A percentile compares a stretch with the other conserved stretches of the same genome.
phyloP scores from a whole-genome alignment of 2,888 invertebrate species.

The Eupithecia subumbrata region DNA sequence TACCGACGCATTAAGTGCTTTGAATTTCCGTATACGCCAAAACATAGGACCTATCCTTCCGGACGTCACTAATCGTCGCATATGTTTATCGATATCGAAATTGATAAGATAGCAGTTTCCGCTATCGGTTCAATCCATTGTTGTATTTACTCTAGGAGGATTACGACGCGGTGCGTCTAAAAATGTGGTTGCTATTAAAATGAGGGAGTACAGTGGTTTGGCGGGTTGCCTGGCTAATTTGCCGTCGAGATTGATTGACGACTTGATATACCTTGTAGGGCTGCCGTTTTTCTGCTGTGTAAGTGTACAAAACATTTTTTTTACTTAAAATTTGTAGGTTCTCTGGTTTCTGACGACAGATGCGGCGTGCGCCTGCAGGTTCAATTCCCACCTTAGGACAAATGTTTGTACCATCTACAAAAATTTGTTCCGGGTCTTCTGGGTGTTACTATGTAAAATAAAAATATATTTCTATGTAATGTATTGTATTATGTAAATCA shows the following conservation, averaged over 20 bases:
- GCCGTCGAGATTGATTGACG: slow-evolving; percentile 54
- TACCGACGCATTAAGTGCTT: neutral
- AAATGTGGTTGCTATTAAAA: slow-evolving; percentile 56
- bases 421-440: too few species aligned
- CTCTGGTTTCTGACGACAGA: too few species aligned
- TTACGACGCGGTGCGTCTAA: slow-evolving; percentile 45
- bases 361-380: too few species aligned
- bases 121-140: slow-evolving; percentile 59
- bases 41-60: slow-evolving; percentile 31
- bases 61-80: slow-evolving; percentile 48
- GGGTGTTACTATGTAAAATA: too few species aligned
- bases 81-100: slow-evolving; percentile 68
- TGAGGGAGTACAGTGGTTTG: slow-evolving; percentile 56
- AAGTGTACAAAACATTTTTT: slow-evolving; percentile 47
- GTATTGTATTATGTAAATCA: too few species aligned
- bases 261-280: slow-evolving; percentile 50
- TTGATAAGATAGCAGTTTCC: slow-evolving; percentile 71
- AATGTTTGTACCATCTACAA: too few species aligned
- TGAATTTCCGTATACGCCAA: slow-evolving; percentile 3
- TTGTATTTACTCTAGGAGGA: slow-evolving; percentile 56
- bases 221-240: slow-evolving; percentile 51
- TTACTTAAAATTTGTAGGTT: neutral
- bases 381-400: too few species aligned
- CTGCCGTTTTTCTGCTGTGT: slow-evolving; percentile 62
- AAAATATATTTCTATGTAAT: too few species aligned